These are phyloP conservation scores for Dicerorhinus sumatrensis DNA, from an alignment of 2,113 vertebrate species.

Conservation along the genomic window DNA sequence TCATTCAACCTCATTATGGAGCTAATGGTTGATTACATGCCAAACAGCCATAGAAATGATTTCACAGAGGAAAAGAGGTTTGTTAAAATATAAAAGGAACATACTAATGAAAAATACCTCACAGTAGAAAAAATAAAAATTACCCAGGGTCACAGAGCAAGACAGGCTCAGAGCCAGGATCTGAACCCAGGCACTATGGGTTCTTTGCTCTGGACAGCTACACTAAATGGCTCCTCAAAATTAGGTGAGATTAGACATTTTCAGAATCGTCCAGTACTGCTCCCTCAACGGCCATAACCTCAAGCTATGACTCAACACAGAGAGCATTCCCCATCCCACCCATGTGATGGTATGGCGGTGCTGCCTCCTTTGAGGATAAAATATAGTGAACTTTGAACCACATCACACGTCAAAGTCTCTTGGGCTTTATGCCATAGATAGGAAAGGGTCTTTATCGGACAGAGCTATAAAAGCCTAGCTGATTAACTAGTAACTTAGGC, in stretches of 20 bases:
- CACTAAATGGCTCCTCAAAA: neutral
- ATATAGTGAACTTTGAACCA: neutral
- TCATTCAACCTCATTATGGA: slow-evolving; percentile 41
- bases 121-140: neutral
- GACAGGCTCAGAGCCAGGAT: neutral
- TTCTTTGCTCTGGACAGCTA: neutral
- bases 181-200: neutral
- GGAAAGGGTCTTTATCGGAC: neutral
- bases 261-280: neutral
- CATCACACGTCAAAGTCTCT: neutral
- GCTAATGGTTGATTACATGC: slow-evolving; percentile 22
- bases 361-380: neutral
- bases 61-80: slow-evolving; percentile 53
- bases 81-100: slow-evolving; percentile 53
- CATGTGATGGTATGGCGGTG: rapidly evolving
- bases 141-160: neutral
- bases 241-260: neutral
- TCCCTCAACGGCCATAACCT: neutral
- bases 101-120: neutral
- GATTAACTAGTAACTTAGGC: neutral
- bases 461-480: neutral
- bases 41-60: slow-evolving; percentile 51
- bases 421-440: neutral
- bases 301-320: neutral
- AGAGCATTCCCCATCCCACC: neutral